A percentile compares a stretch with the other conserved stretches of the same genome.
These are phyloP conservation scores for Ascidia mentula DNA, from an alignment of 23 tunicate genomes.

Conservation along the genomic window DNA sequence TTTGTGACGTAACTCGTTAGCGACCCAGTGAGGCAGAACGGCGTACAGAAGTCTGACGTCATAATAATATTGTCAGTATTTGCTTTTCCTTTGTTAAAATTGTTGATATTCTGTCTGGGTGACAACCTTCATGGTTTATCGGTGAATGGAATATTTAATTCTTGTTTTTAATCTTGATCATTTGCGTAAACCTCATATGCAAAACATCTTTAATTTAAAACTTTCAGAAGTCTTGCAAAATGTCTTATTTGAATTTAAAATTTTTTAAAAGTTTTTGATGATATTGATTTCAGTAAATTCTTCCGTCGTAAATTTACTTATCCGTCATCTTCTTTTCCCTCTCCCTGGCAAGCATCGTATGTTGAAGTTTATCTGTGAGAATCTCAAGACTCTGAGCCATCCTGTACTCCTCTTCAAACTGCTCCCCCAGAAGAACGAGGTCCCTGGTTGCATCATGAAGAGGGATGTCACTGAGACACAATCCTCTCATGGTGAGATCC, in stretches of 20 bases:
- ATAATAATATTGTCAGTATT: too few species aligned
- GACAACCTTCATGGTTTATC: too few species aligned
- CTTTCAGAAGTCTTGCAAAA: too few species aligned
- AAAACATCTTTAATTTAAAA: too few species aligned
- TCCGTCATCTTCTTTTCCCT: conserved; percentile 92
- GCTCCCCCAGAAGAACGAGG: conserved; percentile 75
- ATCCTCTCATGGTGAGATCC: conserved; percentile 62
- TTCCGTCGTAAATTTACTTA: conserved; percentile 45
- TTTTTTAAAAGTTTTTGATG: too few species aligned
- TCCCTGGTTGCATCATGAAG: conserved; percentile 95
- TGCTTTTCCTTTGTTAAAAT: too few species aligned
- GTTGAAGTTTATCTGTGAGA: conserved; percentile 89
- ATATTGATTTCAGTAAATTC: too few species aligned
- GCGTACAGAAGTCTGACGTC: conserved; percentile 79
- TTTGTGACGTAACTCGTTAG: conserved; percentile 94
- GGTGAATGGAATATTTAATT: too few species aligned
- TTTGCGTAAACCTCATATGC: too few species aligned
- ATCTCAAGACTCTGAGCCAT: conserved; percentile 88
- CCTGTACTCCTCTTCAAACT: conserved; percentile 88
- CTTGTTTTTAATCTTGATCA: too few species aligned
- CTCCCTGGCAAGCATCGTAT: conserved; percentile 76
- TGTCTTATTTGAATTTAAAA: too few species aligned
- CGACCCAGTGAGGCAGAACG: conserved; percentile 92
- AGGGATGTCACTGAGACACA: conserved; percentile 68
- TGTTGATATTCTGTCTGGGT: too few species aligned